phyloP scores from a whole-genome alignment of 2,113 vertebrate genomes.

The Neogobius melanostomus region DNA sequence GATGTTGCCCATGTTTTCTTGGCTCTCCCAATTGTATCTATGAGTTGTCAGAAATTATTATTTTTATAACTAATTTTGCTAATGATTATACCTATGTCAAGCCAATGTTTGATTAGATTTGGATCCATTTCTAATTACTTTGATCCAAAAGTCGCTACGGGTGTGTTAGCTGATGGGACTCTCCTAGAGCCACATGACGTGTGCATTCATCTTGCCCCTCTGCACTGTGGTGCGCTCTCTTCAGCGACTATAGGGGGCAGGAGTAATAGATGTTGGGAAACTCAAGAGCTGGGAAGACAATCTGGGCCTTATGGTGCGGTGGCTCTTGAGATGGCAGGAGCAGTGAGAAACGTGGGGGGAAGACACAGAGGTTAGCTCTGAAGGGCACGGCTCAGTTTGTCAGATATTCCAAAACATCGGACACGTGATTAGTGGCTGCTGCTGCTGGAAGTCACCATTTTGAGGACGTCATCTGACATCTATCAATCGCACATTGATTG shows the following conservation, averaged over 20 bases:
- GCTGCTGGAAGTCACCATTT: too few species aligned
- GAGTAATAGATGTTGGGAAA: conserved; percentile 60
- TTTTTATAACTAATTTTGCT: too few species aligned
- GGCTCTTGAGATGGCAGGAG: conserved; percentile 40
- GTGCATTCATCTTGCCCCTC: conserved; percentile 52
- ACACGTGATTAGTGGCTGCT: too few species aligned
- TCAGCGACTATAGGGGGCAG: conserved; percentile 28
- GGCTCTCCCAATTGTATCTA: too few species aligned
- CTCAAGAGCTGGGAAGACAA: conserved; percentile 49
- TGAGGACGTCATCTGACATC: too few species aligned
- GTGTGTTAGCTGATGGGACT: conserved; percentile 19
- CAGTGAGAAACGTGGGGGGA: conserved; percentile 24
- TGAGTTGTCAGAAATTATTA: too few species aligned
- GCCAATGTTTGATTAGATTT: background rate
- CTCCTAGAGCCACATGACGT: conserved; percentile 26
- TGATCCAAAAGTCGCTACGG: conserved; percentile 18
- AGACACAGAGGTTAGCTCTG: conserved; percentile 27
- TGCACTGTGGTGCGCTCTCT: conserved; percentile 49
- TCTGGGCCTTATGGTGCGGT: conserved; percentile 52
- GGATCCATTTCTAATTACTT: background rate
- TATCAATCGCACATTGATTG: too few species aligned
- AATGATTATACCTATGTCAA: background rate
- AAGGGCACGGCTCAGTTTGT: conserved; percentile 44
- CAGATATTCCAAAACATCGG: background rate
- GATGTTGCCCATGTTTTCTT: too few species aligned